A percentile compares a stretch with the other conserved stretches of the same genome.
These are phyloP conservation scores for Lepidocyrtoides sp. DNA, from an alignment of 2,888 invertebrate genomes.

Conservation along the genomic window DNA sequence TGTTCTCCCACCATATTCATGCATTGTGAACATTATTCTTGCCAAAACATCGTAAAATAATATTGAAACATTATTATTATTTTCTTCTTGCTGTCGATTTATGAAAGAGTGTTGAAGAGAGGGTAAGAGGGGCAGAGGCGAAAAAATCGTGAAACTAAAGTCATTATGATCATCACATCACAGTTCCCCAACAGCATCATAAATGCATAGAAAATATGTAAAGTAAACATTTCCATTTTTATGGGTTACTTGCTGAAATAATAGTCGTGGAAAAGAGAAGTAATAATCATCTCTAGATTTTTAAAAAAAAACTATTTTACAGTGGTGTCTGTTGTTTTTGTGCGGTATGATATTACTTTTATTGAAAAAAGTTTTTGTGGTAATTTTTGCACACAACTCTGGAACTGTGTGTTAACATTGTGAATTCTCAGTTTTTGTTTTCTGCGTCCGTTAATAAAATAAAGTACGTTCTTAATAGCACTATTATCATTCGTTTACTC, in stretches of 20 bases:
- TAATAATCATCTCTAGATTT: neutral
- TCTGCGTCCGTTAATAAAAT: too few species aligned
- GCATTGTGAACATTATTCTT: neutral
- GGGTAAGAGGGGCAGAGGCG: neutral
- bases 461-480: neutral
- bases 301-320: neutral
- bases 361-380: neutral
- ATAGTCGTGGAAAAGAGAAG: neutral
- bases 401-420: too few species aligned
- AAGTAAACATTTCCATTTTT: constrained; percentile 42
- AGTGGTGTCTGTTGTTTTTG: neutral
- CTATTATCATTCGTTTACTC: neutral
- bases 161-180: neutral
- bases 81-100: constrained; percentile 10
- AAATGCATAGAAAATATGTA: constrained; percentile 44
- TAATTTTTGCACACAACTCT: neutral
- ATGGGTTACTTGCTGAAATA: constrained; percentile 1
- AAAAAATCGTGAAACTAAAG: neutral
- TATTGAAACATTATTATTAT: neutral
- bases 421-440: neutral
- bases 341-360: neutral
- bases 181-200: neutral
- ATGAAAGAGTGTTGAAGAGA: neutral
- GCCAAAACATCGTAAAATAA: neutral
- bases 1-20: neutral